These are phyloP conservation scores for Aphidius ervi DNA, from an alignment of 1,140 invertebrate genomes.

Conservation along the genomic window DNA sequence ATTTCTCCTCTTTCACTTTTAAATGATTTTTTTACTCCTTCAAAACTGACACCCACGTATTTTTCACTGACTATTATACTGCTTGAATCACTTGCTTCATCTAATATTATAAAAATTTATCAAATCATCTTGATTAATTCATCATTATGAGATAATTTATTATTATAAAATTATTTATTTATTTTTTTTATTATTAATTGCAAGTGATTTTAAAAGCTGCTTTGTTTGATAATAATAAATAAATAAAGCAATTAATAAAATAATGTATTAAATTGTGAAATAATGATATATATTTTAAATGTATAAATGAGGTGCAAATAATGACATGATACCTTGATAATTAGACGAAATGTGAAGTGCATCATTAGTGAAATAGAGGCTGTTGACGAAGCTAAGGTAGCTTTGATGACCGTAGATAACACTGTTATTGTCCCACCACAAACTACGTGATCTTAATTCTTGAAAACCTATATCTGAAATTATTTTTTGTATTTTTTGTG, in stretches of 20 bases:
- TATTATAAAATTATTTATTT: not conserved
- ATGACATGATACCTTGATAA: slow-evolving; percentile 45
- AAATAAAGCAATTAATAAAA: too few relatives aligned
- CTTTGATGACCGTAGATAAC: slow-evolving; percentile 40
- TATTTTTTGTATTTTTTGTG: slow-evolving; percentile 5
- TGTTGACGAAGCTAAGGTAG: slow-evolving; percentile 47
- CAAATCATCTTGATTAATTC: not conserved
- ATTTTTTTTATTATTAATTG: slow-evolving; percentile 6
- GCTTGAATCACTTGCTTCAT: slow-evolving; percentile 37
- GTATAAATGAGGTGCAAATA: slow-evolving; percentile 4
- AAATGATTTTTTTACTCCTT: slow-evolving; percentile 51
- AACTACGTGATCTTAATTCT: slow-evolving; percentile 45
- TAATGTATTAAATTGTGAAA: not conserved
- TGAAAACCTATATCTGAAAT: slow-evolving; percentile 45
- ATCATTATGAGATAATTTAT: not conserved
- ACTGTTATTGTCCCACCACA: slow-evolving; percentile 43
- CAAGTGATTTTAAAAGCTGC: too few relatives aligned
- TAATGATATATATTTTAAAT: not conserved
- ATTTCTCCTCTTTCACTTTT: slow-evolving; percentile 39
- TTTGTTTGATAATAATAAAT: too few relatives aligned
- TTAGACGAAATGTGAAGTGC: slow-evolving; percentile 43
- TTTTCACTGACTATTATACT: slow-evolving; percentile 41
- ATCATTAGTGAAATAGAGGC: slow-evolving; percentile 50
- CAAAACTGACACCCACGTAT: slow-evolving; percentile 52
- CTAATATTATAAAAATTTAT: slow-evolving; percentile 23